These are phyloP conservation scores for Semotilus atromaculatus DNA, from an alignment of 2,797 vertebrate genomes.

Conservation along the genomic window DNA sequence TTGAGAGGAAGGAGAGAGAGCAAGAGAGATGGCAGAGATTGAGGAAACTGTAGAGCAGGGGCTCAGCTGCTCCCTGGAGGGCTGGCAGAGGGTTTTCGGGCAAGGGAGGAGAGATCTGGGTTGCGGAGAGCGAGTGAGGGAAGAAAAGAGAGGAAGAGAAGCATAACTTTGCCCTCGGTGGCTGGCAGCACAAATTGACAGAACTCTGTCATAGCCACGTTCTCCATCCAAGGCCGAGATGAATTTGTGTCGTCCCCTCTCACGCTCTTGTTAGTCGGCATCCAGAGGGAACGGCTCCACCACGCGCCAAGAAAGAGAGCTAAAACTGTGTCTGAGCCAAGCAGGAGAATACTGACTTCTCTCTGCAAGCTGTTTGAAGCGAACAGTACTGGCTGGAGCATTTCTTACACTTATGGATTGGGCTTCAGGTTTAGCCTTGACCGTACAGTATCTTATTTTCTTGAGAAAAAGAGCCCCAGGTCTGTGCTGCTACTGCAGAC, in stretches of 20 bases:
- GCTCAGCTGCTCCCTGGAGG: constrained; percentile 60
- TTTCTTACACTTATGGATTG: constrained; percentile 29
- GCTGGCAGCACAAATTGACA: constrained; percentile 58
- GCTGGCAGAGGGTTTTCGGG: constrained; percentile 52
- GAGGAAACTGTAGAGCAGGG: constrained; percentile 45
- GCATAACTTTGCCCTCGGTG: constrained; percentile 41
- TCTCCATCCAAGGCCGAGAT: constrained; percentile 52
- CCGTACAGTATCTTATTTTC: constrained; percentile 38
- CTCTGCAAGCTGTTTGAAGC: constrained; percentile 11
- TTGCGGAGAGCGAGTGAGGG: constrained; percentile 12
- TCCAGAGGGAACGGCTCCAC: constrained; percentile 37
- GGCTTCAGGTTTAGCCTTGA: constrained; percentile 10
- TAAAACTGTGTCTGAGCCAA: constrained; percentile 41
- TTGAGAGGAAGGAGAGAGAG: constrained; percentile 33
- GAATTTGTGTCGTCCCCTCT: constrained; percentile 57
- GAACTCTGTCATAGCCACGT: constrained; percentile 55
- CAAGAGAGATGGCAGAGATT: constrained; percentile 49
- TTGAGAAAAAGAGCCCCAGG: constrained; percentile 22
- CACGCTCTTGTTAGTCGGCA: constrained; percentile 49
- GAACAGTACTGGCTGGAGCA: constrained; percentile 10
- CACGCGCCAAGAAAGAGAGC: constrained; percentile 43
- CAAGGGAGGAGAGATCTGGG: constrained; percentile 30
- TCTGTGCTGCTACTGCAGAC: constrained; percentile 20
- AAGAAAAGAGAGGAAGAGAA: constrained; percentile 30
- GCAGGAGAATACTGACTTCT: constrained; percentile 46